Base-by-base conservation (phyloP, 2,888 invertebrate species). In the Hoplodrina ambigua region DNA sequence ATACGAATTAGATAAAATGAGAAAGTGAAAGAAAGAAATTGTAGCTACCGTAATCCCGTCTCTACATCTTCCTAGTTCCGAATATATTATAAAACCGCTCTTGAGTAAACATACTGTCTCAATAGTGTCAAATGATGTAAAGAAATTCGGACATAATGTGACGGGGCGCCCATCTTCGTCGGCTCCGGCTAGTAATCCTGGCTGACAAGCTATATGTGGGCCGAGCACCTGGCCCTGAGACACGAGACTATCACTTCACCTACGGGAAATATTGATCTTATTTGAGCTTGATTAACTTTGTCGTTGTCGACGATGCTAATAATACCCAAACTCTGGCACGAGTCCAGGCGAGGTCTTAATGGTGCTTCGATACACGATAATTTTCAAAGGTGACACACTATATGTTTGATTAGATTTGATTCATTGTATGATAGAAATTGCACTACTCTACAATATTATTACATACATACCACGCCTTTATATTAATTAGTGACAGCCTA, bases 251-350 rank as follows among this genome's bases (percentile, higher is more conserved):
- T 92, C 92, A 85, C 83, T 84, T 86, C 87, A 94, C 92, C 92
- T 92, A 93, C 93, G 92, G 92, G 88, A 91, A 94, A 92, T 95
- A 96, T 96, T 93, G 95, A 95, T 95, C 94, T 94, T 95, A 95
- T 95, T 95, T 93, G 94, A 94, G 95, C 93, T 94, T 95, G 95
- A 96, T 96, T 94, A 95, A 94, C 94, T 94, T 94, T 89, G 93
- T 93, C 94, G 94, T 90, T 91, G 94, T 92, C 89, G 92, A 91
- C 90, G 93, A 88, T 57, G 93, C 95, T 96, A 96, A 95, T 96
- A 96, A 95, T 96, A 96, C 89, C 91, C 87, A 88, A 89, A 88
- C 90, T 89, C 94, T 95, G 96, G 96, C 96, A 94, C 85, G 72
- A 87, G 78, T 93, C 96, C 96, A 96, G 94, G 88, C 91, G 94